Base-by-base conservation (phyloP, 2,113 vertebrate species). In the Cyanocitta stelleri region DNA sequence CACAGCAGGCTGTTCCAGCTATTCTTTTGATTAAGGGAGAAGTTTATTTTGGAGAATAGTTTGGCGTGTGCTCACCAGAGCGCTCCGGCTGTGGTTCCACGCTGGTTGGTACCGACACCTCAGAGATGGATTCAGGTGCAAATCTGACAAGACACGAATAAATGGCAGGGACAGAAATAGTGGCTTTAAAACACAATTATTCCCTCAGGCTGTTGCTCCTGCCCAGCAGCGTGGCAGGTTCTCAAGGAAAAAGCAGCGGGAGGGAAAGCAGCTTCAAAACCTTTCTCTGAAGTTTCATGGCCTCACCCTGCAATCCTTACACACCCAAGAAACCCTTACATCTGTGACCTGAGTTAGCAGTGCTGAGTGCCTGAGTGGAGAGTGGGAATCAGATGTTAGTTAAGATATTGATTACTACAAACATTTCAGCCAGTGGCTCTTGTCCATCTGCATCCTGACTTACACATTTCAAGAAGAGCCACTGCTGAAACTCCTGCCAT, bases 101-200 rank as follows among this genome's bases (percentile, higher is more conserved):
- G 0, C 71, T 76, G 74, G 44, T 63, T 85, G 89, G 85, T 80
- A 69, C 75, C 0, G 1, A 52, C 37, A 89, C 85, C 92, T 92
- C 1, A 0, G 64, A 88, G 93, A 93, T 83, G 79, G 89, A 87
- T 88, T 68, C 87, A 94, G 92, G 96, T 94, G 92, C 88, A 90
- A 95, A 96, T 86, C 68, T 92, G 92, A 96, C 93, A 89, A 90
- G 93, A 90, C 44, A n/a, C 5, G 1, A 81, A 94, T 89, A 95
- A 95, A 95, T 87, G 92, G 73, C 88, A 90, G 59, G 66, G 88
- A 90, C 85, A 87, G 85, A 90, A 97, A 95, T 84, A 96, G 85
- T 16, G 67, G 52, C 61, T 86, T 92, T 85, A 74, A 77, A 96
- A 67, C 76, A 90, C 52, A 72, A 66, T 94, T 81, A 90, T 84